Evolutionary conservation across 2,888 invertebrate species (phyloP).

Genomic region (Balanococcus diminutus): DNA sequence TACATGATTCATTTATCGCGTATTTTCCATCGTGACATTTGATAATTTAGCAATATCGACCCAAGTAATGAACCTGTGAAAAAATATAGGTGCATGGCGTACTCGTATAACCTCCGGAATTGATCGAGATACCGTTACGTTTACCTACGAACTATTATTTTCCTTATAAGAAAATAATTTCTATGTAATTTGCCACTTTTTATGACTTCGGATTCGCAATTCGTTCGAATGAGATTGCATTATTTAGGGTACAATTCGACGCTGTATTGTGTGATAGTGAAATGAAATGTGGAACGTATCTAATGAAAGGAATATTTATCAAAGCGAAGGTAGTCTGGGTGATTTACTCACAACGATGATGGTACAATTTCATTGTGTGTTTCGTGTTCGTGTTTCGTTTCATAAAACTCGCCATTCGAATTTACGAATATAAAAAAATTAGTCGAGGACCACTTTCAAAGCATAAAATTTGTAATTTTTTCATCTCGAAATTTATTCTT

Average conservation of each 20-base stretch:
- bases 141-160: neutral
- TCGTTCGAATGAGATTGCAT: no score
- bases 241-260: no score
- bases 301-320: neutral
- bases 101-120: neutral
- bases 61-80: neutral
- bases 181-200: no score
- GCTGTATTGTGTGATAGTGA: neutral
- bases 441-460: no score
- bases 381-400: no score
- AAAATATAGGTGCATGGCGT: neutral
- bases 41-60: neutral
- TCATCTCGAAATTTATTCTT: no score
- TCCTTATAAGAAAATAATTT: neutral
- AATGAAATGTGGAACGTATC: neutral
- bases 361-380: neutral
- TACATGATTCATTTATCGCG: neutral
- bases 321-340: neutral
- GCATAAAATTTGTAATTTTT: no score
- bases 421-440: neutral
- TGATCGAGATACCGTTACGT: neutral
- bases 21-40: neutral
- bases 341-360: neutral
- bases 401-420: no score
- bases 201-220: no score